Evolutionary conservation across 2,797 vertebrate genomes (phyloP).

Genomic region (Petrocephalus sullivani): DNA sequence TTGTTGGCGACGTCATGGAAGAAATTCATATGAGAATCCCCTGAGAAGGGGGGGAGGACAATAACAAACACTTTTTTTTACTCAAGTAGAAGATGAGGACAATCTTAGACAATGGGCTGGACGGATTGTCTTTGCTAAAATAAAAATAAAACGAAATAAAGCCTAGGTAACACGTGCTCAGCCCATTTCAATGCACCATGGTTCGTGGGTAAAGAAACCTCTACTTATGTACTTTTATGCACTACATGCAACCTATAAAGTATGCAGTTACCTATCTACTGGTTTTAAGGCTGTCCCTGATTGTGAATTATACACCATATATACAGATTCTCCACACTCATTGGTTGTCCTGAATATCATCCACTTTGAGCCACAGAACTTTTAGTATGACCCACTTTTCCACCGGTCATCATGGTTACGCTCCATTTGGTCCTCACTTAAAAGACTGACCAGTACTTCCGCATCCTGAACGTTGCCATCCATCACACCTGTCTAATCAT

Average conservation of each 20-base stretch:
- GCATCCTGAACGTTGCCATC: neutral
- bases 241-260: constrained; percentile 23
- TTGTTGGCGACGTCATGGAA: too few species aligned
- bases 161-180: constrained; percentile 2
- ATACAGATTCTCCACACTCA: neutral
- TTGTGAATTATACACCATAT: neutral
- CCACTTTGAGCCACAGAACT: neutral
- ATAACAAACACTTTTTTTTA: neutral
- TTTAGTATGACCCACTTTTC: neutral
- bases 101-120: constrained; percentile 19
- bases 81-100: constrained; percentile 40
- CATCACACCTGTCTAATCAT: neutral
- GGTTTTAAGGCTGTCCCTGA: constrained; percentile 18
- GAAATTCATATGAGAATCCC: too few species aligned
- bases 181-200: constrained; percentile 38
- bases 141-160: constrained; percentile 36
- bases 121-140: constrained; percentile 60
- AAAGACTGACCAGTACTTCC: neutral
- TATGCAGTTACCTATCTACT: neutral
- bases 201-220: neutral
- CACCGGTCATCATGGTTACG: neutral
- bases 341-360: neutral
- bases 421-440: neutral
- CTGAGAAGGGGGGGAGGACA: too few species aligned
- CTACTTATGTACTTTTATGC: constrained; percentile 15